Evolutionary conservation across 2,113 vertebrate species (phyloP), one percentile per base, ranked within the genome.

Genomic region (Chinchilla lanigera): DNA sequence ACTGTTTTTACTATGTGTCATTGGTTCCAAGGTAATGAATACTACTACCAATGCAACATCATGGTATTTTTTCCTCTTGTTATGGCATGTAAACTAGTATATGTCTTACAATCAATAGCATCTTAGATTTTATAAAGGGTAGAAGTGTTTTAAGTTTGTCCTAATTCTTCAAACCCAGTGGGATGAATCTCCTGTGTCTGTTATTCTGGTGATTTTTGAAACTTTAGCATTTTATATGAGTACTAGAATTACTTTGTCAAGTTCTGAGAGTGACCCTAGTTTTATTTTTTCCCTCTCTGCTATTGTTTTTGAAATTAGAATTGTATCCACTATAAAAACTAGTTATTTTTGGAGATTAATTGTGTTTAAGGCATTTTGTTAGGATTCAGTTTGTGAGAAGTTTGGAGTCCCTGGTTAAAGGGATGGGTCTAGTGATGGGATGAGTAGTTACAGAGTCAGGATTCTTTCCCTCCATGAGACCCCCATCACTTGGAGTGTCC

Each of bases 21-120:
- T 94, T 89, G 91, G 95, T 94, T 96, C 47, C 82, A 82, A 92
- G 85, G 71, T 7, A 5, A 93, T 80, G 41, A 1, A 35, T 86
- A 24, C 69, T 78, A 26, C 35, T 78, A 12, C 47, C 13, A 14
- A 3, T 52, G 75, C n/a, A 60, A 61, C 41, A 24, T n/a, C 41
- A 26, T 8, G 67, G 12, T n/a, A 14, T 24, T 47, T 90, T 67
- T 14, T 4, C 9, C 41, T 87, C 28, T 73, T 14, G n/a, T 73
- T 41, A 38, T 7, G n/a, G 52, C 28, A 30, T 12, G 0, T 91
- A 88, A 93, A 78, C 38, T 52, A 26, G 9, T 19, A 54, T 41
- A 4, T 56, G 26, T 89, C 58, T 96, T 71, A 85, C 4, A 67
- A 38, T 73, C 35, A 86, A 24, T 60, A 28, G 52, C 44, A 56